Percentiles rank a stretch among this genome's conserved stretches.
Evolutionary conservation across 2,113 vertebrate genomes (phyloP).

Genomic region (Bambusicola thoracicus): DNA sequence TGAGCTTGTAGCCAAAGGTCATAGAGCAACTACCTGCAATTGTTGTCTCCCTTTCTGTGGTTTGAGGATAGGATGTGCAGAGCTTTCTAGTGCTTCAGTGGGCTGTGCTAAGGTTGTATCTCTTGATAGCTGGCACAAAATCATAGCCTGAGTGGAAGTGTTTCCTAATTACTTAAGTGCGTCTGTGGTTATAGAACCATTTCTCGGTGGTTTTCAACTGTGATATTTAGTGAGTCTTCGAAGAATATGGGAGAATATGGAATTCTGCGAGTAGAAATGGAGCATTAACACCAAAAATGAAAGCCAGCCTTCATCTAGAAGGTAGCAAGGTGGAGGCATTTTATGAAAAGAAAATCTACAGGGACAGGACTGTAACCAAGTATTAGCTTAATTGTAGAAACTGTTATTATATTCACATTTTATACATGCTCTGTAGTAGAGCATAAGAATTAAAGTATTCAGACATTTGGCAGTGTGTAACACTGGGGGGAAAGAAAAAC

Average conservation of each 20-base stretch:
- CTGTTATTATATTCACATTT: background rate
- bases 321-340: background rate
- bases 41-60: background rate
- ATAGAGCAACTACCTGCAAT: background rate
- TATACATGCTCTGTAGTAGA: background rate
- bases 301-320: slow-evolving; percentile 28
- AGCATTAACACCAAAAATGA: slow-evolving; percentile 33
- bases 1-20: background rate
- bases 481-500: background rate
- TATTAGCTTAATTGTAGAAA: background rate
- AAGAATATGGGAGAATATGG: slow-evolving; percentile 28
- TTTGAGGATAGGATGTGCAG: background rate
- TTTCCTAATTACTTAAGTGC: background rate
- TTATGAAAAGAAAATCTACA: background rate
- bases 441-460: background rate
- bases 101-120: background rate
- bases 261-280: slow-evolving; percentile 29
- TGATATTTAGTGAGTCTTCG: background rate
- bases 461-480: background rate
- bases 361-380: background rate
- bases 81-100: background rate
- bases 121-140: background rate
- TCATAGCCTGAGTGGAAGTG: background rate
- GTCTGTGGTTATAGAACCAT: background rate
- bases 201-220: slow-evolving; percentile 42